Evolutionary conservation across 2,888 invertebrate genomes (phyloP).

Genomic region (Parnassius smintheus): DNA sequence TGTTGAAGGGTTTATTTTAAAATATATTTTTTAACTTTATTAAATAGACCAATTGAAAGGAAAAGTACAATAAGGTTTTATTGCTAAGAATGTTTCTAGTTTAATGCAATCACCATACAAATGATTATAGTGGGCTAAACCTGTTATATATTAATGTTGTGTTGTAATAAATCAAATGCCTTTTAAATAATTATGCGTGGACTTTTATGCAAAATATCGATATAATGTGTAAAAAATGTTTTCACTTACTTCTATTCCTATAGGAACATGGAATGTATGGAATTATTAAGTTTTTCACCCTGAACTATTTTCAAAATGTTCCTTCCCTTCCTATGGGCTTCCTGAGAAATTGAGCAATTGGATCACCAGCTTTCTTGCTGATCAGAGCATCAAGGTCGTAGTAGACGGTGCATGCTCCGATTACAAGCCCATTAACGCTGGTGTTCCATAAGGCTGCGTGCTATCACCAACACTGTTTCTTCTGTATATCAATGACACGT

Average conservation of each 20-base stretch:
- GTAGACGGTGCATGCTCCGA: no score
- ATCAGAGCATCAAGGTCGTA: no score
- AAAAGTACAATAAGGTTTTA: constrained; percentile 13
- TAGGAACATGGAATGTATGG: constrained; percentile 1
- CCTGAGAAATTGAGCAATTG: no score
- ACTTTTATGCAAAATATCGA: constrained; percentile 17
- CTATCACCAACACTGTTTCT: no score
- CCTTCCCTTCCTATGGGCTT: no score
- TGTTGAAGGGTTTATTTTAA: not conserved
- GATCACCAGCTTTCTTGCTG: no score
- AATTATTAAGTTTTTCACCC: not conserved
- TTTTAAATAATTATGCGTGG: constrained; percentile 19
- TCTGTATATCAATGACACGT: no score
- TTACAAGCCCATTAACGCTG: no score
- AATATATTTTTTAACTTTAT: not conserved
- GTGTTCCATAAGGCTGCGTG: no score
- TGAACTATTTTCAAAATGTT: no score
- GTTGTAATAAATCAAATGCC: constrained; percentile 21
- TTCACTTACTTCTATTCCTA: not conserved
- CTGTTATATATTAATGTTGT: constrained; percentile 27
- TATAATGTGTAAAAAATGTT: constrained; percentile 3
- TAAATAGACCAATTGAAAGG: constrained; percentile 4
- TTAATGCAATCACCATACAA: constrained; percentile 23
- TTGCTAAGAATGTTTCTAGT: constrained; percentile 14
- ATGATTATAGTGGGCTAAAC: constrained; percentile 24